Conservation (phyloP, 2,888 invertebrate genomes). For the Platypus cylindrus region DNA sequence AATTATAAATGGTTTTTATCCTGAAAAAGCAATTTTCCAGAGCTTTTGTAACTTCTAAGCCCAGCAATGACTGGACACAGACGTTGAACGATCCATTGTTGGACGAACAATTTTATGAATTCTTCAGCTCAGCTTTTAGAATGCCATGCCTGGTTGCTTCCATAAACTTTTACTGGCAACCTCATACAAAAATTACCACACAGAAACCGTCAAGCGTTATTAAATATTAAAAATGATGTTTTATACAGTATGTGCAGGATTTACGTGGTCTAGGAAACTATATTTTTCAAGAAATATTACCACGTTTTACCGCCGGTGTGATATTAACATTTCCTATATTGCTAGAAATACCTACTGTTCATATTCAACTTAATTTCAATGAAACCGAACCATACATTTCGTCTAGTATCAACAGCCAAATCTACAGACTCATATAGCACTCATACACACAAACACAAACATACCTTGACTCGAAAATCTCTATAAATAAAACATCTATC, state of each 20-base stretch:
- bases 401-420: no score
- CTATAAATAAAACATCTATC: no score
- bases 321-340: no score
- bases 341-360: no score
- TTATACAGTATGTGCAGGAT: constrained; percentile 14
- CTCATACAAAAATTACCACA: constrained; percentile 17
- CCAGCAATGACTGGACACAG: constrained; percentile 14
- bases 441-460: no score
- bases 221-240: constrained; percentile 16
- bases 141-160: constrained; percentile 15
- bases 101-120: constrained; percentile 16
- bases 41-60: constrained; percentile 14
- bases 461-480: no score
- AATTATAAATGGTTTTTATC: constrained; percentile 15
- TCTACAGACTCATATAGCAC: no score
- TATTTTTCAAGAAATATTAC: no score
- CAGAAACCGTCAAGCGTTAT: constrained; percentile 15
- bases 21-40: constrained; percentile 15
- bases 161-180: constrained; percentile 17
- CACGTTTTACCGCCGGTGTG: no score
- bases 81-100: constrained; percentile 16
- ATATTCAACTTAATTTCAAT: no score
- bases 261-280: constrained; percentile 8
- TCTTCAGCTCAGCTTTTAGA: constrained; percentile 15
- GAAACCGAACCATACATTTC: no score